phyloP scores from a whole-genome alignment of 2,888 invertebrate species.

The Sipha maydis region DNA sequence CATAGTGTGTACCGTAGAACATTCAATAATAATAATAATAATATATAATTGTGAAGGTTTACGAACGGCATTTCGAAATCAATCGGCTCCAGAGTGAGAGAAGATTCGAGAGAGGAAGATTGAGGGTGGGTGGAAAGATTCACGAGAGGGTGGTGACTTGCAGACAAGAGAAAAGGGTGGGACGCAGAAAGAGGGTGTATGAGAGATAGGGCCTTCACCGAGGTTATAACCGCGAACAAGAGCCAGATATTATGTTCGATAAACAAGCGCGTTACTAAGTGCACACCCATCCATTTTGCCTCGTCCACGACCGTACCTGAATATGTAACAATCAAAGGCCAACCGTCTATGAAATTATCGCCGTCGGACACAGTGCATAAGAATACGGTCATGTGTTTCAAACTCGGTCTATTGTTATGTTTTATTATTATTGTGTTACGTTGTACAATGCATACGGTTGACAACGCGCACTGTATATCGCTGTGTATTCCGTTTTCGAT shows the following conservation, averaged over 20 bases:
- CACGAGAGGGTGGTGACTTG: background rate
- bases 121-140: background rate
- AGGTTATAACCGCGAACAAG: background rate
- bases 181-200: background rate
- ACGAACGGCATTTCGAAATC: background rate
- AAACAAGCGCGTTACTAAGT: background rate
- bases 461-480: no score
- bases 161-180: background rate
- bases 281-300: background rate
- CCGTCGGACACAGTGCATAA: no score
- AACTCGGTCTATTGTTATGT: no score
- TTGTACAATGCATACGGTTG: no score
- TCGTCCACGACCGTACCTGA: background rate
- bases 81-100: background rate
- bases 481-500: no score
- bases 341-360: no score
- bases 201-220: background rate
- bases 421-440: no score
- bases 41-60: background rate
- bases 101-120: background rate
- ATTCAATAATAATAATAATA: background rate
- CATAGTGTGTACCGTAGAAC: background rate
- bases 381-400: no score
- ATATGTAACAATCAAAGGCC: no score
- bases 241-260: background rate